Conservation (phyloP, 2,797 vertebrate genomes). For the Rachycentron canadum region DNA sequence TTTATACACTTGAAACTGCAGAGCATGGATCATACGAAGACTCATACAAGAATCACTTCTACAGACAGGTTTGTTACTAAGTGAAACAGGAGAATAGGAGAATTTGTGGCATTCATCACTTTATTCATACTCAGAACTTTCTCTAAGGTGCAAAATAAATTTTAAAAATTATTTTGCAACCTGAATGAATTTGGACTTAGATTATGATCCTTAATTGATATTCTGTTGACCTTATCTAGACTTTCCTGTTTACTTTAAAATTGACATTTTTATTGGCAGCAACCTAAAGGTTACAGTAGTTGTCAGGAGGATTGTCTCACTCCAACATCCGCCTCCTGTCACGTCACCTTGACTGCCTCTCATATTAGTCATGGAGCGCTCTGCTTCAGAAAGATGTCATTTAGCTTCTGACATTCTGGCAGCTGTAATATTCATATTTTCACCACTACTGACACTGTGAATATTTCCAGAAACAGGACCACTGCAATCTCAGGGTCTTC, state of each 20-base stretch:
- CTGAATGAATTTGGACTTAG: neutral
- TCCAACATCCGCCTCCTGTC: neutral
- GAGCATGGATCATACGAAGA: neutral
- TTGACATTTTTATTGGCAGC: neutral
- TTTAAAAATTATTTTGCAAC: neutral
- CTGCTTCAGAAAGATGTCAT: neutral
- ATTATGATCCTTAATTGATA: neutral
- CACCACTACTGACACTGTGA: neutral
- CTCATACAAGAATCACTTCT: neutral
- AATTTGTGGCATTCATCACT: neutral
- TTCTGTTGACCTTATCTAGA: too few species aligned
- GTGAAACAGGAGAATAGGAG: neutral
- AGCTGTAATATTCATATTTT: neutral
- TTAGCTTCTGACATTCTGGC: neutral
- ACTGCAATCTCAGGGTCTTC: neutral
- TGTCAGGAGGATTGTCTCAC: neutral
- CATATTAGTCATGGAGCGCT: neutral
- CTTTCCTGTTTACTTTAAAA: neutral
- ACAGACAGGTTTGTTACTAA: neutral
- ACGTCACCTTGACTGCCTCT: neutral
- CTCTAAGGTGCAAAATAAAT: neutral
- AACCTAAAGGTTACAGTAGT: neutral
- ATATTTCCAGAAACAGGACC: neutral
- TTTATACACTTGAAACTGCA: slow-evolving; percentile 1
- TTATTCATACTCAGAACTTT: neutral